These are phyloP conservation scores for Nycticryphes semicollaris DNA, from an alignment of 2,113 vertebrate species.

Conservation along the genomic window DNA sequence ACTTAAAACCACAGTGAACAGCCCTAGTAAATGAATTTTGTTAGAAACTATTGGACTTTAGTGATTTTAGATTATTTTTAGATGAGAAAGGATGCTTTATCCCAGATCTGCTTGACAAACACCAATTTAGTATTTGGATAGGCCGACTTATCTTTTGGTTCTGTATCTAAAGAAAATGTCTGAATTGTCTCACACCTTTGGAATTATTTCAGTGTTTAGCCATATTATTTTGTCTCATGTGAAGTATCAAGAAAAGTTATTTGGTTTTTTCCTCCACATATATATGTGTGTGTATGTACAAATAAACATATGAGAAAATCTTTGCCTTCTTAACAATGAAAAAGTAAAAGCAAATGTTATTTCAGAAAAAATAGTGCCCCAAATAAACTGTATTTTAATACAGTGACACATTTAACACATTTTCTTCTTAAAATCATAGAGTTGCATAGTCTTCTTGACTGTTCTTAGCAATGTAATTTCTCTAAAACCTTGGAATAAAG, in stretches of 20 bases:
- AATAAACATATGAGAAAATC: background rate
- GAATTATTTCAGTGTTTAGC: background rate
- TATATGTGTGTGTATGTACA: background rate
- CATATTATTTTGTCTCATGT: background rate
- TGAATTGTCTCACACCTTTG: background rate
- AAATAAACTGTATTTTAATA: background rate
- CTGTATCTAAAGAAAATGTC: background rate
- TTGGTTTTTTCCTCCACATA: fast-evolving
- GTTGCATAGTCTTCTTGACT: background rate
- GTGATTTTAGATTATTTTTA: background rate
- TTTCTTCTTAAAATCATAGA: background rate
- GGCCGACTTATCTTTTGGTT: background rate
- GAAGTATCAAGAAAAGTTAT: background rate
- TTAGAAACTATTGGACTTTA: background rate
- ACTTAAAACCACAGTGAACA: background rate
- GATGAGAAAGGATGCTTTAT: background rate
- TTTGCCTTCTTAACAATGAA: background rate
- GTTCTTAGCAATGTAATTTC: background rate
- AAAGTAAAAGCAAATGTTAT: background rate
- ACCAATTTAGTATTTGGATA: background rate
- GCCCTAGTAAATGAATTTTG: background rate
- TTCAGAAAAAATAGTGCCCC: background rate
- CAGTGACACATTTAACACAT: background rate
- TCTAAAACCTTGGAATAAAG: background rate
- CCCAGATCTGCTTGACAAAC: background rate